Conservation (phyloP, 2,888 invertebrate genomes). For the Drosophila neotestacea region DNA sequence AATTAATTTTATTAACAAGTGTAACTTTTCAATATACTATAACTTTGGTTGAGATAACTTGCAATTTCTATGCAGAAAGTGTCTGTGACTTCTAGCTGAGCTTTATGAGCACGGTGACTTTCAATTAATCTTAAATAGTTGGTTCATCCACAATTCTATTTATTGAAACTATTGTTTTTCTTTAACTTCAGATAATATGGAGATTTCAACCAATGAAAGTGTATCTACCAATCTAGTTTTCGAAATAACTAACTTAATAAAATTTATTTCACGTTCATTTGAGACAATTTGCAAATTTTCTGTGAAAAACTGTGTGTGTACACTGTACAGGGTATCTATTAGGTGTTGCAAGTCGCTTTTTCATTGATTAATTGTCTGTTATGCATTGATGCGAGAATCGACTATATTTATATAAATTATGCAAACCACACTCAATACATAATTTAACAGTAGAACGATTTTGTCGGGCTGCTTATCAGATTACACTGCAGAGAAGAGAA, state of each 20-base stretch:
- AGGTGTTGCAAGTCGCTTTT: slow-evolving; percentile 2
- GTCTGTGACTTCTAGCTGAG: too few species aligned
- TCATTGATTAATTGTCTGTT: slow-evolving; percentile 68
- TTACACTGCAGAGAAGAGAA: slow-evolving; percentile 31
- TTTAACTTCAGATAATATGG: too few species aligned
- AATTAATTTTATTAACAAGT: too few species aligned
- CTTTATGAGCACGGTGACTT: too few species aligned
- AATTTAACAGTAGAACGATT: slow-evolving; percentile 79
- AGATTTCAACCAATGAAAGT: too few species aligned
- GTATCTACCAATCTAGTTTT: too few species aligned
- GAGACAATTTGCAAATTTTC: background rate
- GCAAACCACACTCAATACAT: slow-evolving; percentile 40
- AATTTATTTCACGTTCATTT: background rate
- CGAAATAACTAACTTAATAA: background rate
- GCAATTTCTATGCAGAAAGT: background rate
- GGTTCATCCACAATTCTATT: too few species aligned
- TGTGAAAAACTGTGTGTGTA: background rate
- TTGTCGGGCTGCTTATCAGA: slow-evolving; percentile 69
- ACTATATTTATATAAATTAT: slow-evolving; percentile 51
- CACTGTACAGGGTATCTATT: slow-evolving; percentile 1
- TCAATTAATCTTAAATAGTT: background rate
- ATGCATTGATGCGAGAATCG: slow-evolving; percentile 64
- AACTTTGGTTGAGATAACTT: background rate
- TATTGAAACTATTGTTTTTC: too few species aligned
- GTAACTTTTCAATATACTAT: too few species aligned